These are phyloP conservation scores for Trissolcus basalis DNA, from an alignment of 1,140 invertebrate species.

Conservation along the genomic window DNA sequence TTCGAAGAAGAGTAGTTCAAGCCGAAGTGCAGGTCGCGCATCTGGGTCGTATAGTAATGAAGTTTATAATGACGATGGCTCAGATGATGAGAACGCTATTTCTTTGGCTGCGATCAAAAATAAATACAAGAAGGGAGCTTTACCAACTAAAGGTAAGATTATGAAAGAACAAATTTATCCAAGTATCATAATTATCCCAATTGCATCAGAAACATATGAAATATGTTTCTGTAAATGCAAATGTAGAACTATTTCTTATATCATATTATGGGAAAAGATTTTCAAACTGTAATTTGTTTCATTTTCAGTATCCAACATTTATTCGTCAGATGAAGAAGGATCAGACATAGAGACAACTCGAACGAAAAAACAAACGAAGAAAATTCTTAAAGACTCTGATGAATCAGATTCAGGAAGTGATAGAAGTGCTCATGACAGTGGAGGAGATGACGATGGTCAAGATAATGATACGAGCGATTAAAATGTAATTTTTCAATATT, in stretches of 20 bases:
- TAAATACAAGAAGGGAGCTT: conserved; percentile 86
- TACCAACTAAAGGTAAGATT: conserved; percentile 76
- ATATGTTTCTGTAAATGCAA: too few relatives aligned
- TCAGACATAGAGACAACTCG: conserved; percentile 89
- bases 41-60: conserved; percentile 76
- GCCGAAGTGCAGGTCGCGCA: conserved; percentile 78
- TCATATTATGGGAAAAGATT: neutral
- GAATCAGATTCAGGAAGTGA: conserved; percentile 74
- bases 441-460: conserved; percentile 61
- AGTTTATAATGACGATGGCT: conserved; percentile 85
- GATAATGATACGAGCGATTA: conserved; percentile 59
- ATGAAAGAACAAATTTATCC: too few relatives aligned
- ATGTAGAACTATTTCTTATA: too few relatives aligned
- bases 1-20: conserved; percentile 80
- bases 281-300: conserved; percentile 50
- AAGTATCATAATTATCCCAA: too few relatives aligned
- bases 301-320: conserved; percentile 81
- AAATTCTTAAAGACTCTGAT: conserved; percentile 90
- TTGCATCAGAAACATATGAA: too few relatives aligned
- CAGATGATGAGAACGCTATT: conserved; percentile 93
- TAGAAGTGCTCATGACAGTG: conserved; percentile 68
- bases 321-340: conserved; percentile 93
- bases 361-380: conserved; percentile 85
- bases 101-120: conserved; percentile 96
- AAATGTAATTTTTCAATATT: neutral